Conservation (phyloP, 1,140 invertebrate genomes). For the Thaumetopoea pityocampa region DNA sequence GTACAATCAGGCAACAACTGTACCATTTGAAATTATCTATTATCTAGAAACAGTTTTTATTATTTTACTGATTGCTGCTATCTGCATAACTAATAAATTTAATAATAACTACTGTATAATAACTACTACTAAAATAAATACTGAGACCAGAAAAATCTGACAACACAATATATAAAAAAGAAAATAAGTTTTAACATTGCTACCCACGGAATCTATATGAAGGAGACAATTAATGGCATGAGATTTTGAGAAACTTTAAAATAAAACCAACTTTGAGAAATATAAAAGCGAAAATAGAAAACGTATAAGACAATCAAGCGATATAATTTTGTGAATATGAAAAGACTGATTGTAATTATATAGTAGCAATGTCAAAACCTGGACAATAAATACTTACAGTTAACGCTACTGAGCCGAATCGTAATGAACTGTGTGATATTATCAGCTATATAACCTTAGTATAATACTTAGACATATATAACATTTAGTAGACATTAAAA, state of each 20-base stretch:
- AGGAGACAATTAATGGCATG: slow-evolving; percentile 14
- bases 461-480: slow-evolving; percentile 70
- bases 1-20: neutral
- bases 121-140: too few species aligned
- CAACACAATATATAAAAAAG: slow-evolving; percentile 53
- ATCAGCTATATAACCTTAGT: slow-evolving; percentile 47
- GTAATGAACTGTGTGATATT: slow-evolving; percentile 45
- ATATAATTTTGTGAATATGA: slow-evolving; percentile 18
- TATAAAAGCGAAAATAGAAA: slow-evolving; percentile 29
- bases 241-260: too few species aligned
- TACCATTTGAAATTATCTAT: slow-evolving; percentile 3
- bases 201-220: slow-evolving; percentile 30
- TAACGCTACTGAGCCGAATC: slow-evolving; percentile 53
- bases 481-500: slow-evolving; percentile 59
- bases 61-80: too few species aligned
- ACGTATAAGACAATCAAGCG: slow-evolving; percentile 21
- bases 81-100: too few species aligned
- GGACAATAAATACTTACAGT: slow-evolving; percentile 41
- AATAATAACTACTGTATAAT: too few species aligned
- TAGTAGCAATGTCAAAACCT: slow-evolving; percentile 72
- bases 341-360: slow-evolving; percentile 9
- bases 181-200: slow-evolving; percentile 66
- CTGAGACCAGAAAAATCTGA: slow-evolving; percentile 30
- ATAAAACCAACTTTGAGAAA: slow-evolving; percentile 74
- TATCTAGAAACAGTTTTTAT: neutral